Conservation (phyloP, 1,140 invertebrate genomes). For the Aradophagus sp. region DNA sequence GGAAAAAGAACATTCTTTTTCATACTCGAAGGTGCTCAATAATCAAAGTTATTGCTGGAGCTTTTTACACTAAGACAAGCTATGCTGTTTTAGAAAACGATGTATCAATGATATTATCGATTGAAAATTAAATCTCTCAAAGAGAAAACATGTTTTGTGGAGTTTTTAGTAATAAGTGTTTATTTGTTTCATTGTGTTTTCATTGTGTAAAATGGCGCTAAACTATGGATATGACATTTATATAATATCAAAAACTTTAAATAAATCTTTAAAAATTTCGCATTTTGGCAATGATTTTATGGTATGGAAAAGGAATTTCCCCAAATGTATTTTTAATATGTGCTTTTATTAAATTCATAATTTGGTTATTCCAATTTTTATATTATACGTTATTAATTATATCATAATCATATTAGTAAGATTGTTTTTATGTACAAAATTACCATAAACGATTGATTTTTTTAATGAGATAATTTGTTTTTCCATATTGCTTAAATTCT, state of each 20-base stretch:
- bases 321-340: not conserved
- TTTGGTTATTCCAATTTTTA: too few species aligned
- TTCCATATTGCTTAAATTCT: too few species aligned
- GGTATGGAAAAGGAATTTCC: not conserved
- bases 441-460: too few species aligned
- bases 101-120: constrained; percentile 28
- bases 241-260: constrained; percentile 2
- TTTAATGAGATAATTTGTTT: too few species aligned
- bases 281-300: not conserved
- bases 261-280: constrained; percentile 13
- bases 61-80: constrained; percentile 23
- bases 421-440: too few species aligned
- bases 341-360: too few species aligned
- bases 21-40: constrained; percentile 45
- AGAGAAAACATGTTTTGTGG: constrained; percentile 17
- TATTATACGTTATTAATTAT: too few species aligned
- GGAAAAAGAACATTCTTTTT: constrained; percentile 30
- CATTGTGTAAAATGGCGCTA: constrained; percentile 5
- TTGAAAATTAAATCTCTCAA: constrained; percentile 16
- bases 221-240: constrained; percentile 16
- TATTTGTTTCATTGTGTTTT: constrained; percentile 11
- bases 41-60: constrained; percentile 16
- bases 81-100: constrained; percentile 17
- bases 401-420: too few species aligned
- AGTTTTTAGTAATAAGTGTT: constrained; percentile 22